phyloP scores from a whole-genome alignment of 2,797 vertebrate genomes.

The Hyperoplus lanceolatus region DNA sequence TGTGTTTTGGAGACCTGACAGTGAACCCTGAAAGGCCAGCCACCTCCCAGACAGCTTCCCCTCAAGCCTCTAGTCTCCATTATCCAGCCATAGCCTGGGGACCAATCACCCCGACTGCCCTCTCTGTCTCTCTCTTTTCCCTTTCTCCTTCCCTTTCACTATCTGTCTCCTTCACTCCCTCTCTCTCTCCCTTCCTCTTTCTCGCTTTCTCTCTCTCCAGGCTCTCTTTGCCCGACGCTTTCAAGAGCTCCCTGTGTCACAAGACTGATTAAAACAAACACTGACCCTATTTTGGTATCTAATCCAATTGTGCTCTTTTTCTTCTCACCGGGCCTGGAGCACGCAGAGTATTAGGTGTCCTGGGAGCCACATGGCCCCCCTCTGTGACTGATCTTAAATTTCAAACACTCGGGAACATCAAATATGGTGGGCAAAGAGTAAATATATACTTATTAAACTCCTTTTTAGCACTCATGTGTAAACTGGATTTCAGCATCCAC shows the following conservation, averaged over 20 bases:
- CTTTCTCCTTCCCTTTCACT: constrained; percentile 57
- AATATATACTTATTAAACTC: constrained; percentile 79
- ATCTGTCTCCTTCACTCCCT: constrained; percentile 56
- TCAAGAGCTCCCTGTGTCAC: constrained; percentile 91
- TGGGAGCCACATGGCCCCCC: constrained; percentile 74
- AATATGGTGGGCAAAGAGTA: constrained; percentile 81
- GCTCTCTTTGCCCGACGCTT: constrained; percentile 81
- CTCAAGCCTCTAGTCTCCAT: constrained; percentile 75
- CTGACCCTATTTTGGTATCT: constrained; percentile 92
- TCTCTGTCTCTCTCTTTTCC: constrained; percentile 58
- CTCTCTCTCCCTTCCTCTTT: constrained; percentile 42
- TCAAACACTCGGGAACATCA: constrained; percentile 85
- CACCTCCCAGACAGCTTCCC: constrained; percentile 80
- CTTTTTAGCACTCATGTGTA: constrained; percentile 42
- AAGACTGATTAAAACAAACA: constrained; percentile 95
- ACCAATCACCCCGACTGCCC: constrained; percentile 82
- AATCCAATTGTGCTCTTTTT: constrained; percentile 92
- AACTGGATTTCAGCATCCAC: constrained; percentile 31
- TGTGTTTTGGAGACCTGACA: constrained; percentile 74
- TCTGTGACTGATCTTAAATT: constrained; percentile 83
- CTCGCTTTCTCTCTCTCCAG: constrained; percentile 69
- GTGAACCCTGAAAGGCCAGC: constrained; percentile 82
- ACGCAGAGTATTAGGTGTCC: constrained; percentile 89
- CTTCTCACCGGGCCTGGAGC: constrained; percentile 85
- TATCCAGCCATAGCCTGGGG: constrained; percentile 78